These are phyloP conservation scores for Pollachius pollachius DNA, from an alignment of 2,113 vertebrate species.

Conservation along the genomic window DNA sequence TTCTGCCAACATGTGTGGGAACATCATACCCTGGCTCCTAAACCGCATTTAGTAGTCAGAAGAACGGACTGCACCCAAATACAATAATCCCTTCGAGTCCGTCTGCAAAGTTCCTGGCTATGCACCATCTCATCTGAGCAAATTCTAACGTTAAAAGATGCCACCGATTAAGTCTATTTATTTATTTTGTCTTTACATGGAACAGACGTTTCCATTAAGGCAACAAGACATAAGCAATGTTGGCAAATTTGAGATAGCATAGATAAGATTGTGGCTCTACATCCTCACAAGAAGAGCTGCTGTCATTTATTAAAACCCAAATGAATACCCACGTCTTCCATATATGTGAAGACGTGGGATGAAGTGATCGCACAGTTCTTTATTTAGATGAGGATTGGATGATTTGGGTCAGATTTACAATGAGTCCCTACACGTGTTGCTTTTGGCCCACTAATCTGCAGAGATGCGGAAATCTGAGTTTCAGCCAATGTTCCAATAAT, in stretches of 20 bases:
- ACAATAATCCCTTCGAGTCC: conserved; percentile 50
- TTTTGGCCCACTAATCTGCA: conserved; percentile 21
- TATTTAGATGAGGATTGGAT: no score
- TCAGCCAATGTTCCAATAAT: conserved; percentile 8
- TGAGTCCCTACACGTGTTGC: conserved; percentile 1
- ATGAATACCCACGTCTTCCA: neutral
- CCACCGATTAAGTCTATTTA: conserved; percentile 37
- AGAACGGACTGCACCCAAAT: conserved; percentile 38
- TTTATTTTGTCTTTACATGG: neutral
- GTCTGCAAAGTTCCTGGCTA: conserved; percentile 46
- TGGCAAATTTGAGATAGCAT: conserved; percentile 12
- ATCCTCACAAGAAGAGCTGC: neutral
- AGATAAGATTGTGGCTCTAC: neutral
- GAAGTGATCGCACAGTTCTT: no score
- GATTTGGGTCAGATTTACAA: no score
- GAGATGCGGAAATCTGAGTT: conserved; percentile 10
- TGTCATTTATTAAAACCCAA: conserved; percentile 11
- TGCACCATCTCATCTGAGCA: conserved; percentile 56
- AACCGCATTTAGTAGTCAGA: conserved; percentile 21
- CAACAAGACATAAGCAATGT: conserved; percentile 11
- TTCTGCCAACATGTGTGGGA: conserved; percentile 10
- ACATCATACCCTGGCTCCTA: conserved; percentile 16
- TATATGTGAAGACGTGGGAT: no score
- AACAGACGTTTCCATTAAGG: conserved; percentile 24
- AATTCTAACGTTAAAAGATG: conserved; percentile 25